Evolutionary conservation across 2,113 vertebrate species (phyloP), one percentile per base, ranked within the genome.

Genomic region (Lucifuga dentata): DNA sequence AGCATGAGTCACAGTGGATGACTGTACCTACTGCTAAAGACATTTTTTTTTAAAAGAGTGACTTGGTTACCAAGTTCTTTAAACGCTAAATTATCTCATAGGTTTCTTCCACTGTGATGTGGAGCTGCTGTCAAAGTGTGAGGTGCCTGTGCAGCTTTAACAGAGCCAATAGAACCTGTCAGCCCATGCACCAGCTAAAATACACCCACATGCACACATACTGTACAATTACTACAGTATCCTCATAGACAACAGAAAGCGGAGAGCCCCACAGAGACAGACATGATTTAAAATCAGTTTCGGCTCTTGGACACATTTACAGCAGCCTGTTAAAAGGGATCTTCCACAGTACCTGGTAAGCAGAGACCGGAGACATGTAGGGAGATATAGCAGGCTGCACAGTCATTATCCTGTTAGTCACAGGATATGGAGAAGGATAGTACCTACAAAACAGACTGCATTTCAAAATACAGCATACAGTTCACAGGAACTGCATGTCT

Each of bases 361-460:
- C 94, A 81, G 96, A 95, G 88, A 98, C 93, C 0, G 97, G 95
- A 90, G 97, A 97, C 78, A 98, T 96, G 78, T 97, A 98, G 36
- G 96, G 96, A 19, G 95, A 93, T 89, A 98, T 95, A 45, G 97
- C 92, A 46, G 95, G 95, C 82, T 97, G 97, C 82, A 96, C 95
- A 59, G 86, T 77, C 88, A 98, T 97, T 95, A 97, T 96, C 92
- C 96, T 93, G 91, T 98, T 98, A 88, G 95, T 92, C 92, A 98
- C 95, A 91, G 94, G 96, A 91, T 98, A 98, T 11, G 96, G 96
- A 81, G 95, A 95, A 2, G 95, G 94, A 75, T 98, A 98, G 90
- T 97, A 98, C 90, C 96, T 98, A 83, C 57, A 69, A 32, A 90
- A 63, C 9, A 59, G 17, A 63, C 8, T 43, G 20, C 12, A 68